These are phyloP conservation scores for Hoplias malabaricus DNA, from an alignment of 2,113 vertebrate species.

Conservation along the genomic window DNA sequence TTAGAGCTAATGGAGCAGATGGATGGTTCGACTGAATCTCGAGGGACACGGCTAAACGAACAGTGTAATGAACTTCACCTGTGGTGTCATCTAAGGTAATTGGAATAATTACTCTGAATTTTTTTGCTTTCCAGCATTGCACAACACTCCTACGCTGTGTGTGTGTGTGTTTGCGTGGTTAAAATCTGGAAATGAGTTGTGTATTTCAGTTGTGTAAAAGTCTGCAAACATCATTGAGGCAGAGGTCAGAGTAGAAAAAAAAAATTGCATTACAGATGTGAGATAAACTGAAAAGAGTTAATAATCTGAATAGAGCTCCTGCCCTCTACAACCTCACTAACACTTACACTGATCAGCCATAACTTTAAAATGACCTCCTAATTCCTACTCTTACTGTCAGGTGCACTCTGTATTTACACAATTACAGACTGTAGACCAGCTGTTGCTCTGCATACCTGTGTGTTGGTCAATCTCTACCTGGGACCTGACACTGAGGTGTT, in stretches of 20 bases:
- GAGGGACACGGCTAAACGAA: neutral
- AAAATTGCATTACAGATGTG: neutral
- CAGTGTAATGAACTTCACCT: neutral
- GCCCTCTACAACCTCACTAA: no score
- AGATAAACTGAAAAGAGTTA: neutral
- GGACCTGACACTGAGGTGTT: no score
- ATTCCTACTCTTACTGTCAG: no score
- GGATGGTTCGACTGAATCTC: neutral
- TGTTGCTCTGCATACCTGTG: no score
- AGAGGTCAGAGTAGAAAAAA: neutral
- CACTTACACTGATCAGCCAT: no score
- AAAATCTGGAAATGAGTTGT: neutral
- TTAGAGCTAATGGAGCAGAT: neutral
- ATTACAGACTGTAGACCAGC: no score
- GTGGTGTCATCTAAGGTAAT: neutral
- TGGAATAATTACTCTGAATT: neutral
- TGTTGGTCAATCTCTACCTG: no score
- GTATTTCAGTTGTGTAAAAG: no score
- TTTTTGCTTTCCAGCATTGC: neutral
- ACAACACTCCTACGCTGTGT: neutral
- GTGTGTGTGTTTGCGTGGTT: neutral
- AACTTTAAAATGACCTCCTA: no score
- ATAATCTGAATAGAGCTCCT: neutral
- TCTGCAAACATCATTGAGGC: neutral
- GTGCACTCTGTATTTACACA: no score